Base-by-base conservation (phyloP, 2,888 invertebrate species). In the Coenonympha glycerion region DNA sequence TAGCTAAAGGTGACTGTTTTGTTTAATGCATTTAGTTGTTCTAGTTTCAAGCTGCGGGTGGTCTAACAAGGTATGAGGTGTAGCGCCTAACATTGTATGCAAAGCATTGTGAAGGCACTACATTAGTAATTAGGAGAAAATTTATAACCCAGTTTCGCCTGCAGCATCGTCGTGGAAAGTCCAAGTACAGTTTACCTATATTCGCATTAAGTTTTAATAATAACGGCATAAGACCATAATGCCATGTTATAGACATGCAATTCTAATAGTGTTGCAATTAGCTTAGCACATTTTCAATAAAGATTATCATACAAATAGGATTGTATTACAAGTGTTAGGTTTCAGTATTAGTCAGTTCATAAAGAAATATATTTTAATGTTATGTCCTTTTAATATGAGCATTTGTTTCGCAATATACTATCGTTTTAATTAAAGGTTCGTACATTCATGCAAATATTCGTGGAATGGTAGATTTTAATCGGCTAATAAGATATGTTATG, bases 81-180 rank as follows among this genome's bases (percentile, higher is more conserved):
- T 65, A 63, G 56, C 60, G 62, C 60, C 49, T 54, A 58, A 65
- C 64, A 66, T 65, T 66, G 68, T 65, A 63, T 62, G 64, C 64
- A 61, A 62, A 65, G 57, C 54, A 33, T 26, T 55, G 55, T 60
- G 61, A 68, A 67, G 64, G 65, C 61, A 61, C 56, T 56, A 58
- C 57, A 66, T 63, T 64, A 62, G 59, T 67, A 67, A 69, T 68
- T 67, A 65, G 52, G 42, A 47, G 34, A 49, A n/a, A 44, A 49
- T 49, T 49, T 49, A 49, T 49, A 15, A 34, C 33, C 41, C 26
- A 40, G 18, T 34, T 37, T 24, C 5, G 36, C 9, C 22, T 28
- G 21, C 19, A 26, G 31, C 24, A 36, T 36, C 40, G 33, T 34
- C n/a, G n/a, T n/a, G n/a, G n/a, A n/a, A 28, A 3, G 28, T 28